Evolutionary conservation across 2,888 invertebrate species (phyloP).

Genomic region (Pasiphila rectangulata): DNA sequence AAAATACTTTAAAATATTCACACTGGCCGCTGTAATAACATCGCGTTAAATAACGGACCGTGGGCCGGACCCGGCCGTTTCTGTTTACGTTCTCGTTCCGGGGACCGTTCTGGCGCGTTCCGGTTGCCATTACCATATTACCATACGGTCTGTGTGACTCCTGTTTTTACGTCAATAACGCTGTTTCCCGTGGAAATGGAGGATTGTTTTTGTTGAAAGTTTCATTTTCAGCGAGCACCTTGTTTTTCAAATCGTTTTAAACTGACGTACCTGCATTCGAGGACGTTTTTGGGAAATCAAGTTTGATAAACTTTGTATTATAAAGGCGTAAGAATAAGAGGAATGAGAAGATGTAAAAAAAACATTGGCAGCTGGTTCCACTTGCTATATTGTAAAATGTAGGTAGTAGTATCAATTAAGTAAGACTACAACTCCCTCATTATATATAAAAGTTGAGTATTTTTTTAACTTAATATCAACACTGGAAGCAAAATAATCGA

Average conservation of each 20-base stretch:
- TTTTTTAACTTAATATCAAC: conserved; percentile 27
- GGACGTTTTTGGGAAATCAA: too few species aligned
- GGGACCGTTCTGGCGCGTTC: conserved; percentile 33
- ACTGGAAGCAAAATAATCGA: conserved; percentile 34
- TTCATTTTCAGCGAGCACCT: neutral
- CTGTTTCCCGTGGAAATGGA: conserved; percentile 1
- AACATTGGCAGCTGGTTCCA: too few species aligned
- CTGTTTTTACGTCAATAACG: conserved; percentile 13
- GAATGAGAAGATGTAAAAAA: too few species aligned
- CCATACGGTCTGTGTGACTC: conserved; percentile 15
- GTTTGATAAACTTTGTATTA: too few species aligned
- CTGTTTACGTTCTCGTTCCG: conserved; percentile 46
- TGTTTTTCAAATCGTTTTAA: neutral
- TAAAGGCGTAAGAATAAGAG: too few species aligned
- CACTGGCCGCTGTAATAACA: conserved; percentile 35
- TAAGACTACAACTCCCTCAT: neutral
- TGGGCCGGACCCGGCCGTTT: conserved; percentile 39
- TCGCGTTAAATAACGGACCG: conserved; percentile 36
- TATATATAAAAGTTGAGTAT: conserved; percentile 10
- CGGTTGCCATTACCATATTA: conserved; percentile 46
- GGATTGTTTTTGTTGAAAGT: neutral
- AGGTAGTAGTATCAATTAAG: neutral
- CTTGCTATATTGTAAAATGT: too few species aligned
- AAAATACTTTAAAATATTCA: conserved; percentile 28
- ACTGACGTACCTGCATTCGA: too few species aligned